A percentile compares a stretch with the other conserved stretches of the same genome.
Conservation (phyloP, 2,888 invertebrate genomes). For the Tetramorium bicarinatum region DNA sequence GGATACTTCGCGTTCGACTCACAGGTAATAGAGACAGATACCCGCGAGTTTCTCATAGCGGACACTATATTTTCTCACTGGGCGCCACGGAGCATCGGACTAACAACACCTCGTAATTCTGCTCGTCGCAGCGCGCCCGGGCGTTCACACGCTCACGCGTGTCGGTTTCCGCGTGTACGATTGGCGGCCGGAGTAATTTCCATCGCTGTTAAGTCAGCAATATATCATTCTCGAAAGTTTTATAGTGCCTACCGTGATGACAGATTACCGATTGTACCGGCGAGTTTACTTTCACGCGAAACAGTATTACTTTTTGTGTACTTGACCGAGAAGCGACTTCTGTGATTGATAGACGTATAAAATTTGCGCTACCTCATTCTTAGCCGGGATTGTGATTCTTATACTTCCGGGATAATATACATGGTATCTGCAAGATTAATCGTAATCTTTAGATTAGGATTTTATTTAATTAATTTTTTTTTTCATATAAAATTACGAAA, state of each 20-base stretch:
- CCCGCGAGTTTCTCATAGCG: conserved; percentile 48
- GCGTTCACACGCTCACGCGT: conserved; percentile 66
- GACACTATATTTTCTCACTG: conserved; percentile 48
- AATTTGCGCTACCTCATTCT: neutral
- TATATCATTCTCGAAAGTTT: conserved; percentile 70
- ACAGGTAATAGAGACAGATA: conserved; percentile 70
- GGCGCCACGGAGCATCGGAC: conserved; percentile 35
- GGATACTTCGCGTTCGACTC: conserved; percentile 40
- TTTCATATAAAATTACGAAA: neutral
- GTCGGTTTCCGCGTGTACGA: conserved; percentile 51
- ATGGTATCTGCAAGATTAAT: neutral
- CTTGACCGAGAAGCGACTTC: conserved; percentile 37
- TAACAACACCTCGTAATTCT: conserved; percentile 52
- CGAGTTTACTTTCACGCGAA: conserved; percentile 47
- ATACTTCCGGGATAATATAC: neutral
- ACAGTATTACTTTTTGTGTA: conserved; percentile 34
- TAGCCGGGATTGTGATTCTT: neutral
- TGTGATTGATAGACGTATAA: conserved; percentile 11
- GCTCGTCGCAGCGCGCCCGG: conserved; percentile 17
- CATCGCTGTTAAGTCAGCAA: conserved; percentile 65
- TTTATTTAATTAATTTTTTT: neutral
- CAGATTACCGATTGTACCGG: conserved; percentile 58
- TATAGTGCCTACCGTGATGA: conserved; percentile 59
- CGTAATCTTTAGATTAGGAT: neutral
- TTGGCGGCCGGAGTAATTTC: conserved; percentile 64